A percentile compares a stretch with the other conserved stretches of the same genome.
These are phyloP conservation scores for Zootoca vivipara DNA, from an alignment of 2,113 vertebrate species.

Conservation along the genomic window DNA sequence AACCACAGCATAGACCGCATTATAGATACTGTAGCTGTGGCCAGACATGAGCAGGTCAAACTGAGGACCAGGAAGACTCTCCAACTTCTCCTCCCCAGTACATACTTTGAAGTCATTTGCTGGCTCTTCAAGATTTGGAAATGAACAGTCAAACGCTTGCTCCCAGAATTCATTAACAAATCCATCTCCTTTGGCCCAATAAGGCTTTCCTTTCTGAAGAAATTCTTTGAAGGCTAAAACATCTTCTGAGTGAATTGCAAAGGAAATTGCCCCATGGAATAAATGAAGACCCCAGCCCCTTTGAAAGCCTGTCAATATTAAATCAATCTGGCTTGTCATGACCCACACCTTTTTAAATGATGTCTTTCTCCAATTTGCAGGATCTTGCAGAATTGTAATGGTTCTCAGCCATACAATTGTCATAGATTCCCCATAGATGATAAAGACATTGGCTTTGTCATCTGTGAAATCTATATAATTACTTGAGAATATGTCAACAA, in stretches of 20 bases:
- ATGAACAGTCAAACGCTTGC: background rate
- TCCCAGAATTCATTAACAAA: constrained; percentile 19
- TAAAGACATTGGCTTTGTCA: background rate
- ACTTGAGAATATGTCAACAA: background rate
- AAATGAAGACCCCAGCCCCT: background rate
- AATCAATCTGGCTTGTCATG: constrained; percentile 2
- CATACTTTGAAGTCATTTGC: fast-evolving
- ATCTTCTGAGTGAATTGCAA: background rate
- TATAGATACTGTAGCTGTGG: constrained; percentile 10
- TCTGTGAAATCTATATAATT: background rate
- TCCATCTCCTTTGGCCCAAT: background rate
- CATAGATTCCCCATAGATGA: background rate
- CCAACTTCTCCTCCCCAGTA: background rate
- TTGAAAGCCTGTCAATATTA: background rate
- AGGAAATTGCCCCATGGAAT: background rate
- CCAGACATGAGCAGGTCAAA: constrained; percentile 7
- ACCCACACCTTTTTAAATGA: background rate
- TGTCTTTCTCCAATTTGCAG: too few relatives aligned
- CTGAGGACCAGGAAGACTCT: background rate
- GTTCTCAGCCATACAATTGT: background rate
- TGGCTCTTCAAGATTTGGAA: too few relatives aligned
- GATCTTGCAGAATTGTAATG: background rate
- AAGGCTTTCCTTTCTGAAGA: background rate
- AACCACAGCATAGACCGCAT: constrained; percentile 3
- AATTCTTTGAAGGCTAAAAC: background rate